These are phyloP conservation scores for Ernsta delagoae DNA, from an alignment of 2,888 invertebrate species.

Conservation along the genomic window DNA sequence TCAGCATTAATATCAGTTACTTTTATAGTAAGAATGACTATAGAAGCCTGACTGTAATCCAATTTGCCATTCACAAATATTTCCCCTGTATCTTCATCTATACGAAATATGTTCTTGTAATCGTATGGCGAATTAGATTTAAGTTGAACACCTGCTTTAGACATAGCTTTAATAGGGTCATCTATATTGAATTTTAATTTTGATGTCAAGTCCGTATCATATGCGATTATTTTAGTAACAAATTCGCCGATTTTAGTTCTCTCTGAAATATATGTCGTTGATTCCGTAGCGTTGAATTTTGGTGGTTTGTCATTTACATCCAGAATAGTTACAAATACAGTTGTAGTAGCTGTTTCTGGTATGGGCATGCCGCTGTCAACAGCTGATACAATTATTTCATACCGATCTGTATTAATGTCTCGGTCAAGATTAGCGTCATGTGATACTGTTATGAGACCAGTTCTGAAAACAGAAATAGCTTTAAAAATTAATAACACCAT, in stretches of 20 bases:
- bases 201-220: slow-evolving; percentile 89
- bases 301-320: slow-evolving; percentile 94
- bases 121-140: slow-evolving; percentile 86
- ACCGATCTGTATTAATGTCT: slow-evolving; percentile 87
- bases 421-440: slow-evolving; percentile 89
- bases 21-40: slow-evolving; percentile 89
- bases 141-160: slow-evolving; percentile 90
- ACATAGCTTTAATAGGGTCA: slow-evolving; percentile 88
- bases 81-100: slow-evolving; percentile 88
- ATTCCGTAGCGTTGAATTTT: slow-evolving; percentile 87
- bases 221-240: slow-evolving; percentile 87
- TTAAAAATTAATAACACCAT: neutral
- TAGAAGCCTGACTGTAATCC: slow-evolving; percentile 90
- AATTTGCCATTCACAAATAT: slow-evolving; percentile 88
- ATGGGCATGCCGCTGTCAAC: slow-evolving; percentile 90
- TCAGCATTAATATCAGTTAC: slow-evolving; percentile 89
- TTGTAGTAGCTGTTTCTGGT: slow-evolving; percentile 91
- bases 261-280: slow-evolving; percentile 89
- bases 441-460: slow-evolving; percentile 89
- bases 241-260: slow-evolving; percentile 86
- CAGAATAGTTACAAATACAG: slow-evolving; percentile 88
- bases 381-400: slow-evolving; percentile 89
- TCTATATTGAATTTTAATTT: slow-evolving; percentile 88
- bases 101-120: slow-evolving; percentile 87
- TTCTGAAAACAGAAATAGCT: slow-evolving; percentile 65